Evolutionary conservation across 30 jellyfish, hydroid and myxozoan species (phyloP), one percentile per base, ranked within the genome.

Genomic region (Hydractinia echinata): DNA sequence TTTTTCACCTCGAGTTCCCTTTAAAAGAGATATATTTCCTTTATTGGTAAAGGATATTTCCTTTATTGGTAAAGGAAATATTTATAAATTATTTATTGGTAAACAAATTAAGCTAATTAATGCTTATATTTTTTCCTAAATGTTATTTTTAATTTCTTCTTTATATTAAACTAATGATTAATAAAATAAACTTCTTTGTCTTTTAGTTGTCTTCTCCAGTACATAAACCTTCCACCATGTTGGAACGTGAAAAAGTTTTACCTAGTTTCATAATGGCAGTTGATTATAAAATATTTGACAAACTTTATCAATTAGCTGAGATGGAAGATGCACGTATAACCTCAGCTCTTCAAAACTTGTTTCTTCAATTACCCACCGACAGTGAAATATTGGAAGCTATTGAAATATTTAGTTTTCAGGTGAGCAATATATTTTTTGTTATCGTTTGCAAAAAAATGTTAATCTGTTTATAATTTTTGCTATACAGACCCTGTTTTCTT

Each of bases 241-340:
- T 82, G 44, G 89, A 82, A 5, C 86, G 86, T 86, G 99, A 87
- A 55, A 93, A 93, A 79, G 86, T 89, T n/a, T 82, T 87, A 55
- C 99, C 99, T 10, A 82, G 99, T 67, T 93, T 82, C 73, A 82
- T 93, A 44, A 67, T 93, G 95, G 99, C 99, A 8, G 70, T 93
- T 58, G 99, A 93, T 64, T 93, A 81, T 94, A 93, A 87, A 69
- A 89, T 86, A 5, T 93, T 93, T 71, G 96, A 93, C 44, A 93
- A 88, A 82, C 66, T 93, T 53, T 93, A 93, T 66, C 96, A 87
- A 76, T 79, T 93, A 71, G 99, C 99, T 4, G 90, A 77, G 51
- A 78, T 93, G 10, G 99, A 93, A 77, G 96, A 93, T 54, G 79
- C 82, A 14, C 95, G 95, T 18, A 80, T 92, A 64, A 86, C 90